phyloP scores from a whole-genome alignment of 2,797 vertebrate genomes.

The Schizopygopsis pylzovi region DNA sequence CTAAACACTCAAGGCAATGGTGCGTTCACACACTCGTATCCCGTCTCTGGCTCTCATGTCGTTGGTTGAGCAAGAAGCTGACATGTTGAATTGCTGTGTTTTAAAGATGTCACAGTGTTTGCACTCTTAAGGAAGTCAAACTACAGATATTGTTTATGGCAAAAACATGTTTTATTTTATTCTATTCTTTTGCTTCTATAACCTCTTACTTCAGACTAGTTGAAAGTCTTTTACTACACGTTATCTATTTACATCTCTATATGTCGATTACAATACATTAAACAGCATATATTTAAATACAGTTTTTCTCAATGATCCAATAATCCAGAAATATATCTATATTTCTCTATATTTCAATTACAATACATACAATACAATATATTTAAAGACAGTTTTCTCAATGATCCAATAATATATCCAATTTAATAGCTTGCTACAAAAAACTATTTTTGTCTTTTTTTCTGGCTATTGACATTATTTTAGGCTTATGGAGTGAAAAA shows the following conservation, averaged over 20 bases:
- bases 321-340: not conserved
- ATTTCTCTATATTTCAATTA: too few species aligned
- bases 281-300: not conserved
- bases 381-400: not conserved
- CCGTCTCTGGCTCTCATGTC: not conserved
- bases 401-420: not conserved
- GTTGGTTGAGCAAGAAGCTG: not conserved
- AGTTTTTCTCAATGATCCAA: not conserved
- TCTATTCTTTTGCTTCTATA: too few species aligned
- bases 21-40: slow-evolving; percentile 52
- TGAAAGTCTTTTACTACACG: not conserved
- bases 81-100: not conserved
- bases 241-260: too few species aligned
- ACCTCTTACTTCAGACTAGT: too few species aligned
- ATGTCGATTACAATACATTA: not conserved
- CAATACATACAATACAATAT: not conserved
- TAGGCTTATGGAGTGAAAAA: not conserved
- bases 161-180: too few species aligned
- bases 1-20: slow-evolving; percentile 66
- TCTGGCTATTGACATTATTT: not conserved
- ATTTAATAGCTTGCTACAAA: not conserved
- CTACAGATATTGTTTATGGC: not conserved
- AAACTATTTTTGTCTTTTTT: too few species aligned
- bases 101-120: not conserved
- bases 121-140: not conserved